These are phyloP conservation scores for Xestia c-nigrum DNA, from an alignment of 2,888 invertebrate species.

Conservation along the genomic window DNA sequence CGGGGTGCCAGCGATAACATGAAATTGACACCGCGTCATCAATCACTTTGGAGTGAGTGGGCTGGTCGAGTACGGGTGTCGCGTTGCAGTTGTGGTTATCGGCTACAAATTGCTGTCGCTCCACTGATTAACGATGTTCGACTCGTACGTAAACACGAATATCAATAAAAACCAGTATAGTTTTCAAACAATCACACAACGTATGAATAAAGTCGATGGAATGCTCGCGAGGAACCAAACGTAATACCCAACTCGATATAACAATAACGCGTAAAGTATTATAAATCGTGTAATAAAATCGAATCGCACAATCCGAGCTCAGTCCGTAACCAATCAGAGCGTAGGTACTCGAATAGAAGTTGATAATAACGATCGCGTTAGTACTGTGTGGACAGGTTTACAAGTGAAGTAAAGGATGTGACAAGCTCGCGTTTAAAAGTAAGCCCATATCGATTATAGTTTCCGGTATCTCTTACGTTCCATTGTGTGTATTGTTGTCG, in stretches of 20 bases:
- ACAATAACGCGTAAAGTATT: constrained; percentile 72
- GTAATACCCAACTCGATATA: constrained; percentile 65
- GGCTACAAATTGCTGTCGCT: constrained; percentile 86
- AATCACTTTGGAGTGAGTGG: constrained; percentile 84
- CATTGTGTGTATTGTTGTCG: constrained; percentile 80
- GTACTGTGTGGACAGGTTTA: constrained; percentile 72
- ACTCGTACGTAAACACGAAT: constrained; percentile 67
- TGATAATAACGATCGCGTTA: constrained; percentile 55
- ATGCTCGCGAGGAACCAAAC: constrained; percentile 63
- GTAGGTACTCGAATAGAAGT: constrained; percentile 67
- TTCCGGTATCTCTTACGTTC: constrained; percentile 84
- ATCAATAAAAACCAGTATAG: constrained; percentile 69
- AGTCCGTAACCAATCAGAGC: constrained; percentile 59
- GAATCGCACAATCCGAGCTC: constrained; percentile 68
- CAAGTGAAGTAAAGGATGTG: constrained; percentile 73
- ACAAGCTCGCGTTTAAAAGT: constrained; percentile 77
- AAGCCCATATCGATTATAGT: constrained; percentile 83
- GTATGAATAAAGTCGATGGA: constrained; percentile 67
- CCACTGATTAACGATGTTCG: constrained; percentile 81
- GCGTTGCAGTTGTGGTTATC: constrained; percentile 87
- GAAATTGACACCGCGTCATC: constrained; percentile 85
- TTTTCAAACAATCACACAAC: constrained; percentile 71
- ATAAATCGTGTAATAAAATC: constrained; percentile 72
- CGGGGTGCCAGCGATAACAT: constrained; percentile 81
- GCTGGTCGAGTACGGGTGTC: constrained; percentile 80